phyloP scores from a whole-genome alignment of 2,888 invertebrate species.

The Drepana falcataria region DNA sequence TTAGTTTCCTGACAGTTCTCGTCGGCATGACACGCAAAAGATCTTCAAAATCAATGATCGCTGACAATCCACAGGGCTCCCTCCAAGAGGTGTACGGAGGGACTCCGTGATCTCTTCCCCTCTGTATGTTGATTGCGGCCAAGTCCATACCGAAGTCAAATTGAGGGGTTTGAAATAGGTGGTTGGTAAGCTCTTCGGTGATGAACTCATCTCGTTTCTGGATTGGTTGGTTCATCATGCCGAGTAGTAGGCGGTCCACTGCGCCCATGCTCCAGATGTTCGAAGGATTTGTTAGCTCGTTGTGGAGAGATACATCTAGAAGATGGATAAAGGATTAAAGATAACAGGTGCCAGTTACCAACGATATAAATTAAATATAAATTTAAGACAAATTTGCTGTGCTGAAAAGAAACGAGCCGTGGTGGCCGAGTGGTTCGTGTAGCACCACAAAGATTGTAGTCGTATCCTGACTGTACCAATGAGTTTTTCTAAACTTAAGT shows the following conservation, averaged over 20 bases:
- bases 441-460: too few relatives aligned
- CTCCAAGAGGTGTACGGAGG: constrained; percentile 89
- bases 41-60: constrained; percentile 84
- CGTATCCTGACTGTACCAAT: too few relatives aligned
- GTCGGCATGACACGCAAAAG: constrained; percentile 83
- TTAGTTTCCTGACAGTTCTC: constrained; percentile 80
- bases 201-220: constrained; percentile 91
- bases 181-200: constrained; percentile 88
- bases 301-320: constrained; percentile 88
- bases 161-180: constrained; percentile 85
- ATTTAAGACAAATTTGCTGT: too few relatives aligned
- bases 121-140: constrained; percentile 91
- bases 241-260: constrained; percentile 87
- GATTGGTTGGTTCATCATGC: constrained; percentile 86
- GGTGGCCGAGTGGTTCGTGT: too few relatives aligned
- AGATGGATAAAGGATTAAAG: not conserved
- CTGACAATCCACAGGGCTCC: constrained; percentile 85
- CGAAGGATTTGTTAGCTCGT: constrained; percentile 84
- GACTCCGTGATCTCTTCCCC: constrained; percentile 91
- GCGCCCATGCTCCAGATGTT: constrained; percentile 89
- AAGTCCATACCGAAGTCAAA: constrained; percentile 90
- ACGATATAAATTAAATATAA: too few relatives aligned
- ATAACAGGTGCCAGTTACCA: not conserved
- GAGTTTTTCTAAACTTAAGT: too few relatives aligned
- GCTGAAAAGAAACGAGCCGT: too few relatives aligned